Conservation (phyloP, 1,140 invertebrate genomes). For the Cotesia vestalis region DNA sequence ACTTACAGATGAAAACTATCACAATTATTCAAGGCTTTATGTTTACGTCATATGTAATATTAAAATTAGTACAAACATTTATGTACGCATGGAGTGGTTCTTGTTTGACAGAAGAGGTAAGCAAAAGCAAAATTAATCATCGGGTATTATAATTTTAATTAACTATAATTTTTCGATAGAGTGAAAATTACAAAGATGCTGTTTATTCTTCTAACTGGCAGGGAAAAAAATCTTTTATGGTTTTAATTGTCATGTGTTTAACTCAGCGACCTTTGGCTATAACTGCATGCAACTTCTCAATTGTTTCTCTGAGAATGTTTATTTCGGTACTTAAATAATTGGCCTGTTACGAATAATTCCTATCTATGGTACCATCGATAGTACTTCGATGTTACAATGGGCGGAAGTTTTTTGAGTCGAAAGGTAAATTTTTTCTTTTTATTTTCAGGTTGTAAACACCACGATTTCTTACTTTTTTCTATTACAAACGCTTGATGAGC, state of each 20-base stretch:
- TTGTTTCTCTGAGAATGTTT: constrained; percentile 11
- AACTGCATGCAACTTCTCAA: neutral
- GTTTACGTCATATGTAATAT: constrained; percentile 15
- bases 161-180: neutral
- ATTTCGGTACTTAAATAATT: neutral
- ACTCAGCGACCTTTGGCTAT: neutral
- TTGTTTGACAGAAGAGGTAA: constrained; percentile 34
- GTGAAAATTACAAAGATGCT: neutral
- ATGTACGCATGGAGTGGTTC: constrained; percentile 38
- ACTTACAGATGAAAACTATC: constrained; percentile 16
- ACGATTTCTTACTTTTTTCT: constrained; percentile 34
- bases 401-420: neutral
- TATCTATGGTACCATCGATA: too few relatives aligned
- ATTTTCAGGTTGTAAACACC: constrained; percentile 28
- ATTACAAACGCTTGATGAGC: constrained; percentile 15
- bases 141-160: constrained; percentile 10
- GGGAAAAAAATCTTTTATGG: neutral
- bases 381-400: too few relatives aligned
- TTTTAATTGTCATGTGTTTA: neutral
- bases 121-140: neutral
- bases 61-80: constrained; percentile 40
- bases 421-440: neutral
- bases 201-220: neutral
- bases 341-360: too few relatives aligned
- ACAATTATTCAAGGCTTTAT: constrained; percentile 1